Evolutionary conservation across 2,113 vertebrate species (phyloP), one percentile per base, ranked within the genome.

Genomic region (Arenaria interpres): DNA sequence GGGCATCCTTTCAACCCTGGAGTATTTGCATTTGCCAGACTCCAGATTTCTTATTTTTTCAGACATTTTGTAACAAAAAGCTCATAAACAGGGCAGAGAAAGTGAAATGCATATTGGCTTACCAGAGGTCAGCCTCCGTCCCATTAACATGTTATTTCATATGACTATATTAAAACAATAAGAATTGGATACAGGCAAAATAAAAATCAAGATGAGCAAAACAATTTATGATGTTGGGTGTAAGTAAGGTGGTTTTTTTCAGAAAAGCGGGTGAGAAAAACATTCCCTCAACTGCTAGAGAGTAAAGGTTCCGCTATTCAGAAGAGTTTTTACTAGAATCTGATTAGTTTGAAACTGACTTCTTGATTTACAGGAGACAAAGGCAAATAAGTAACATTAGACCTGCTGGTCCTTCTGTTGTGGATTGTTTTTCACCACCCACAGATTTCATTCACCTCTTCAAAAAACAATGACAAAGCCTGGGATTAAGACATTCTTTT

Each of bases 151-250:
- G n/a, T n/a, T n/a, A n/a, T n/a, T n/a, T n/a, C n/a, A n/a, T n/a
- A n/a, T n/a, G n/a, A n/a, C n/a, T n/a, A n/a, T n/a, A n/a, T n/a
- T n/a, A n/a, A n/a, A n/a, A n/a, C n/a, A n/a, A n/a, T n/a, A n/a
- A n/a, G 30, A 78, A 25, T 3, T 30, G 7, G 16, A 41, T 11
- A 21, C 6, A 45, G 18, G 17, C 14, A 79, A 79, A 77, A 68
- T 21, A 64, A 60, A 85, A 53, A 43, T 10, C 27, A 21, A 43
- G 39, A 51, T 25, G 9, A 79, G 17, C 7, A 32, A 75, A 80
- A 13, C 8, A 20, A 51, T 7, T 85, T 4, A 10, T 43, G 20
- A 35, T 9, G 0, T 2, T 37, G 0, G 7, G 4, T n/a, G 1
- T 3, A 53, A 37, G 10, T 8, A 39, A 43, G 23, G 23, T 21